Conservation (phyloP, 2,797 vertebrate genomes). For the Rhynchotus rufescens region DNA sequence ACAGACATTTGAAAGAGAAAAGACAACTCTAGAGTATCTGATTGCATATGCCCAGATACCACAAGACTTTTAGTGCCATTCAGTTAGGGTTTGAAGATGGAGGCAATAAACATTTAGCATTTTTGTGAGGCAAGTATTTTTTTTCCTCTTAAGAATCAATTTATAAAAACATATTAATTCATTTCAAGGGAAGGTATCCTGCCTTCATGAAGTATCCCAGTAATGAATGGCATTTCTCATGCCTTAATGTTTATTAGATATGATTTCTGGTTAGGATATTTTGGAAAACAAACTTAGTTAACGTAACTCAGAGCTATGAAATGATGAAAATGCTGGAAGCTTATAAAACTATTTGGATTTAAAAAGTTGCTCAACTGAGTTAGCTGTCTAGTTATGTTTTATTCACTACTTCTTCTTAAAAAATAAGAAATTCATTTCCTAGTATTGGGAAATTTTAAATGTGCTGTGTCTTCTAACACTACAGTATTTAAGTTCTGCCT, state of each 20-base stretch:
- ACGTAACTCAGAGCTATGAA: neutral
- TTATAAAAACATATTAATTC: neutral
- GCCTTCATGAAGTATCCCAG: neutral
- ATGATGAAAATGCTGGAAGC: neutral
- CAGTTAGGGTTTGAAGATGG: neutral
- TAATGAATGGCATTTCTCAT: neutral
- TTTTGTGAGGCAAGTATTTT: neutral
- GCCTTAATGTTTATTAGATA: neutral
- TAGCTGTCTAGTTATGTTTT: neutral
- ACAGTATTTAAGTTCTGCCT: neutral
- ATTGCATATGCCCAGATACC: neutral
- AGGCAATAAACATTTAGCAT: neutral
- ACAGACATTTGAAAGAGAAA: neutral
- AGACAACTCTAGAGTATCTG: neutral
- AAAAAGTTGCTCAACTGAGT: neutral
- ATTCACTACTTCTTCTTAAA: neutral
- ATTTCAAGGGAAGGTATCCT: neutral
- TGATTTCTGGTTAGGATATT: neutral
- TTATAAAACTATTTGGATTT: neutral
- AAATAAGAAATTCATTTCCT: neutral
- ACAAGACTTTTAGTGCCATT: neutral
- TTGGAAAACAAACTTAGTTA: neutral
- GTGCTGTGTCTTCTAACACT: neutral
- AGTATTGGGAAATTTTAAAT: neutral
- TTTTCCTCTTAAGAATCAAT: neutral